These are phyloP conservation scores for Sinonovacula constricta DNA, from an alignment of 1,140 invertebrate genomes.

Conservation along the genomic window DNA sequence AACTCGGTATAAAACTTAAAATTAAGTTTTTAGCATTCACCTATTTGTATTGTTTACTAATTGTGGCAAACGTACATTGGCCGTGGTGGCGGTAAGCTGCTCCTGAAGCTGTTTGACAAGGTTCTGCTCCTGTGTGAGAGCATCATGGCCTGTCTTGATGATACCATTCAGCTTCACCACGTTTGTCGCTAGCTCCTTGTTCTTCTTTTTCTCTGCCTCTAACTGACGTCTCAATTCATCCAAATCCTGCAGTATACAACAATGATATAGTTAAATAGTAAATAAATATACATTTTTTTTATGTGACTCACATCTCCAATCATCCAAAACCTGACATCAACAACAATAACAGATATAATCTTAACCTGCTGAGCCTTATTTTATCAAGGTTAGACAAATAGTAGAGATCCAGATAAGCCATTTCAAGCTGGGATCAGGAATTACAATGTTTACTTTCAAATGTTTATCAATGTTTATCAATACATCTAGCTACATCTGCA, in stretches of 20 bases:
- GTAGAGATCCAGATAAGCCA: no score
- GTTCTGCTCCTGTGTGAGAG: constrained; percentile 74
- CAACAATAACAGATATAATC: no score
- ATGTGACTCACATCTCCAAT: no score
- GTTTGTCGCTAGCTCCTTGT: constrained; percentile 73
- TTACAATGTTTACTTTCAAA: no score
- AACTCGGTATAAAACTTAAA: background rate
- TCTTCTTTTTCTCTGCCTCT: constrained; percentile 73
- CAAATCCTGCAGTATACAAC: constrained; percentile 60
- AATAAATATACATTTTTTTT: no score
- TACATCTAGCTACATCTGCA: no score
- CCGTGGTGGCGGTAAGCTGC: constrained; percentile 52
- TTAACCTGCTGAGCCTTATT: no score
- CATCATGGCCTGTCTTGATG: constrained; percentile 77
- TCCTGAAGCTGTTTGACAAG: constrained; percentile 69
- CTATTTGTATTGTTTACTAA: background rate
- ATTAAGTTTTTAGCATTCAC: background rate
- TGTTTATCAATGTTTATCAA: no score
- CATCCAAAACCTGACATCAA: no score
- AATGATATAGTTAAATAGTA: background rate
- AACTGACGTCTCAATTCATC: constrained; percentile 64
- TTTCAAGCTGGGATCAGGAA: no score
- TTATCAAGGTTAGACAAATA: no score
- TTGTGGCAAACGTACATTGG: background rate
- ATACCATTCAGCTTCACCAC: constrained; percentile 75